Percentiles rank a stretch among this genome's conserved stretches.
These are phyloP conservation scores for Pavo muticus DNA, from an alignment of 2,113 vertebrate species.

Conservation along the genomic window DNA sequence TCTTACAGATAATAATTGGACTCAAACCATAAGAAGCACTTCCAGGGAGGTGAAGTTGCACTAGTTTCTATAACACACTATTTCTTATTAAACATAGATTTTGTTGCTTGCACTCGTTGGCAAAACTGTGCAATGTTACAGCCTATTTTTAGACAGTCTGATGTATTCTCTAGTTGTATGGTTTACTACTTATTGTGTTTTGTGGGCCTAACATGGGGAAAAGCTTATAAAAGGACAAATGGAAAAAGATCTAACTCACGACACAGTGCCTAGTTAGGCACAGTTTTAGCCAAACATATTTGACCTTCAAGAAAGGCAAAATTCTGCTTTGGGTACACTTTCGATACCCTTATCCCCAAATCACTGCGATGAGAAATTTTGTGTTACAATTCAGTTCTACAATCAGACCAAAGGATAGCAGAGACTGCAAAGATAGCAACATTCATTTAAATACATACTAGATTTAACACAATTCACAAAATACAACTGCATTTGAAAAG, in stretches of 20 bases:
- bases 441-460: neutral
- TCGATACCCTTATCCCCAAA: neutral
- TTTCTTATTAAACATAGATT: neutral
- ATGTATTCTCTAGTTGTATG: neutral
- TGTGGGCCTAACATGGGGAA: neutral
- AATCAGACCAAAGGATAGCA: neutral
- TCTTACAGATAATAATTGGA: neutral
- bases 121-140: neutral
- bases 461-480: neutral
- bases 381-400: neutral
- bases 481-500: neutral
- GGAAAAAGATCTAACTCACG: neutral
- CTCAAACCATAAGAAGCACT: neutral
- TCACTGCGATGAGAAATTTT: neutral
- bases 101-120: neutral
- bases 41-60: neutral
- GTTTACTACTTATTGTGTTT: neutral
- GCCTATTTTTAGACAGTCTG: neutral
- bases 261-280: neutral
- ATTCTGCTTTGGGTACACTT: neutral
- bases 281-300: neutral
- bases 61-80: neutral
- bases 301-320: neutral
- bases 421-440: neutral
- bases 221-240: neutral